Evolutionary conservation across 2,797 vertebrate genomes (phyloP), one percentile per base, ranked within the genome.

Genomic region (Paguma larvata): DNA sequence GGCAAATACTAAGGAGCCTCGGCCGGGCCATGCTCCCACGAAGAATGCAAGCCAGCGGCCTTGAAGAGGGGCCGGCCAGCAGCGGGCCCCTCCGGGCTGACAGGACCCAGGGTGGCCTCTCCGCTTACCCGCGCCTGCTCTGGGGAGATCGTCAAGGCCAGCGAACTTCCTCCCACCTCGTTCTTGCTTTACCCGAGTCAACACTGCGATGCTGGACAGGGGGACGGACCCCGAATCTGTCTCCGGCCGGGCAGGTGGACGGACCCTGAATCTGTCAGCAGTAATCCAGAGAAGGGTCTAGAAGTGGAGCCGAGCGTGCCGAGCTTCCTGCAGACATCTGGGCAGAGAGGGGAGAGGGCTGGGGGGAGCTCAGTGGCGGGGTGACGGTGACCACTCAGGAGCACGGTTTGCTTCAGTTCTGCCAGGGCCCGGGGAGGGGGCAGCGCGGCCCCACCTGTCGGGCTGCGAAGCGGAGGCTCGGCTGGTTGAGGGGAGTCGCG

Each of bases 1-100:
- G 75, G 53, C 8, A 78, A 95, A 96, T 80, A 68, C 92, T 94
- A 87, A 97, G 95, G 34, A 62, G 68, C 27, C 25, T 38, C 4
- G 0, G 56, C 14, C 9, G 5, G 3, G 41, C 88, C 10, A 3
- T 23, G 67, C 85, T 21, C 44, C 65, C 6, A 0, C 0, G 3
- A 44, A 11, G 32, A 59, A n/a, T 2, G 7, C 6, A 25, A 41
- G 59, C 51, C 51, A 32, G 0, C 0, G 1, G 84, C 18, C 68
- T 90, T 41, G 63, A 16, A 21, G 38, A 21, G 51, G 72, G 14
- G 32, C 62, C 3, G 30, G 77, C 56, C 41, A 15, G 89, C 18
- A 2, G 30, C 12, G 6, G 41, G 9, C 23, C 34, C 4, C 23
- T 18, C 2, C 14, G 11, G 3, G 34, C 12, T 38, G 46, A 34